Conservation (phyloP, 2,797 vertebrate species). For the Oreortyx pictus region DNA sequence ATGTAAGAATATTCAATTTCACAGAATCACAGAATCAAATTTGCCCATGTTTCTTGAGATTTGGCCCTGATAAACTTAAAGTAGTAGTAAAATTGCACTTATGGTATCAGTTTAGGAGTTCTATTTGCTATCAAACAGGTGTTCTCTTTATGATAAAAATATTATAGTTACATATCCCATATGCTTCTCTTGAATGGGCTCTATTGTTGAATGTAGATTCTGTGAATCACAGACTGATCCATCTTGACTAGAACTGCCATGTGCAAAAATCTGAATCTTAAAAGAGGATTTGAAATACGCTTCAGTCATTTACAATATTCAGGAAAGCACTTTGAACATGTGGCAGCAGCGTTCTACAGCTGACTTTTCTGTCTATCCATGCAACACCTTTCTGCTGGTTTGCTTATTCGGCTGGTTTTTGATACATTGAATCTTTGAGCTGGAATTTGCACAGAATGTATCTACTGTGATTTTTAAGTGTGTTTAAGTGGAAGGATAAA, state of each 20-base stretch:
- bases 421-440: neutral
- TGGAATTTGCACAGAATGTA: neutral
- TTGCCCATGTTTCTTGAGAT: neutral
- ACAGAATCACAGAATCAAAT: neutral
- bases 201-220: neutral
- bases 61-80: neutral
- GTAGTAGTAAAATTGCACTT: neutral
- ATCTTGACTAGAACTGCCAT: neutral
- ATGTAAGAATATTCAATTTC: neutral
- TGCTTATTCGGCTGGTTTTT: neutral
- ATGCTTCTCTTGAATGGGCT: neutral
- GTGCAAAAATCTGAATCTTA: neutral
- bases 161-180: neutral
- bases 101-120: neutral
- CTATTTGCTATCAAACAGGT: rapidly evolving
- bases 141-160: neutral
- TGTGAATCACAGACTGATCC: neutral
- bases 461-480: neutral
- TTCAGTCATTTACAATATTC: neutral
- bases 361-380: neutral
- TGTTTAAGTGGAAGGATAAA: neutral
- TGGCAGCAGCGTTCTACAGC: neutral
- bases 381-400: neutral
- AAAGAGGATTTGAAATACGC: neutral
- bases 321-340: neutral